Percentiles rank a stretch among this genome's conserved stretches.
phyloP scores from a whole-genome alignment of 1,140 invertebrate species.

The Zaprionus inermis region DNA sequence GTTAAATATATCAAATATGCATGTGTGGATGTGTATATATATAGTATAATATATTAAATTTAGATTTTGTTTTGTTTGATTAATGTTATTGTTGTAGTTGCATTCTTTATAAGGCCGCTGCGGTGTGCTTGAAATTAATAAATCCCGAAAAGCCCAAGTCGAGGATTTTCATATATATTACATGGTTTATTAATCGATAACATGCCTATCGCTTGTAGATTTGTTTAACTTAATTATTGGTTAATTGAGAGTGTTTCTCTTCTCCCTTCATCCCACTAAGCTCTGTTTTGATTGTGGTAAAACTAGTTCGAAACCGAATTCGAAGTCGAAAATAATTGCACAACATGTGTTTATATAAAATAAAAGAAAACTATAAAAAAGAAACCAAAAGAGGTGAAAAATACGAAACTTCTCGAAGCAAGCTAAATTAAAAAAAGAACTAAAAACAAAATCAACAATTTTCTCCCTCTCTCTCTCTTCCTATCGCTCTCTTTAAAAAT shows the following conservation, averaged over 20 bases:
- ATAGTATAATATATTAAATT: background rate
- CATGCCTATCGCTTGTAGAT: slow-evolving; percentile 6
- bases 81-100: slow-evolving; percentile 2
- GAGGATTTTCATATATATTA: slow-evolving; percentile 13
- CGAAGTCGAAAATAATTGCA: slow-evolving; percentile 54
- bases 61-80: slow-evolving; percentile 42
- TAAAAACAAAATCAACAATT: slow-evolving; percentile 48
- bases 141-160: slow-evolving; percentile 2
- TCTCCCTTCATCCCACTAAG: background rate
- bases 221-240: slow-evolving; percentile 1
- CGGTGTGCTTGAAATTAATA: slow-evolving; percentile 62
- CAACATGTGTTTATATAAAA: slow-evolving; percentile 41
- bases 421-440: slow-evolving; percentile 26
- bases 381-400: slow-evolving; percentile 28
- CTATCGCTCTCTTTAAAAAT: slow-evolving; percentile 1
- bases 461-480: background rate
- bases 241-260: slow-evolving; percentile 1
- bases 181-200: slow-evolving; percentile 23
- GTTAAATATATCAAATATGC: slow-evolving; percentile 43
- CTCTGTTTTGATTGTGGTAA: slow-evolving; percentile 23
- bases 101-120: slow-evolving; percentile 71
- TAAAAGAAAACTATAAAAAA: slow-evolving; percentile 29
- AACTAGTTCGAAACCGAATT: slow-evolving; percentile 41
- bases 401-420: slow-evolving; percentile 13
- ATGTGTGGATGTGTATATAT: slow-evolving; percentile 30